A percentile compares a stretch with the other conserved stretches of the same genome.
phyloP scores from a whole-genome alignment of 2,797 vertebrate genomes.

The Nannoperca obscura region DNA sequence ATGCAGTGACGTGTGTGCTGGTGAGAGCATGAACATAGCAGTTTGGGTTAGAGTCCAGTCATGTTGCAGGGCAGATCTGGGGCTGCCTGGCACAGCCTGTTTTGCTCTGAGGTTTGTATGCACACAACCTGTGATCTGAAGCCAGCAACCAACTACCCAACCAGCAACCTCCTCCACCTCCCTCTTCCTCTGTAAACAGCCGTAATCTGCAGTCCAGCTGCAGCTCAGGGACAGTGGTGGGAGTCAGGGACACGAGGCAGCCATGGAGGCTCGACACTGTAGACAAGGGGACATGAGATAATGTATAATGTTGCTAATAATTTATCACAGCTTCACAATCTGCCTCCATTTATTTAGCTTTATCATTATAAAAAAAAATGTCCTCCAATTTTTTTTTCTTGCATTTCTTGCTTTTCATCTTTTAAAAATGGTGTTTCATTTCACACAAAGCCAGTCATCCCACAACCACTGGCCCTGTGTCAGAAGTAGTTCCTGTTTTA shows the following conservation, averaged over 20 bases:
- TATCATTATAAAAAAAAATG: no score
- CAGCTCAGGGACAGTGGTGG: conserved; percentile 68
- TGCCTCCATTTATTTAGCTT: not conserved
- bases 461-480: conserved; percentile 10
- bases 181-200: conserved; percentile 61
- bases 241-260: conserved; percentile 52
- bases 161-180: conserved; percentile 49
- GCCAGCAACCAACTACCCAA: conserved; percentile 60
- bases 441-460: conserved; percentile 2
- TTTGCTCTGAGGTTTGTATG: conserved; percentile 55
- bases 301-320: conserved; percentile 3
- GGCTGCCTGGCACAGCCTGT: conserved; percentile 26
- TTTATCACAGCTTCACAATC: conserved; percentile 7
- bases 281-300: conserved; percentile 6
- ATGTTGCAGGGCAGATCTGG: conserved; percentile 51
- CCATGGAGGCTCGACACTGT: conserved; percentile 14
- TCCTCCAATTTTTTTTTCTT: not conserved
- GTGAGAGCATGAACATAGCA: conserved; percentile 16
- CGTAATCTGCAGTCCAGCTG: conserved; percentile 77
- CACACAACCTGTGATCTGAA: conserved; percentile 71
- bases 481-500: conserved; percentile 19
- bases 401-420: not conserved
- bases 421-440: not conserved
- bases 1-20: not conserved
- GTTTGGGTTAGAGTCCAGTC: not conserved